Conservation (phyloP, 1,140 invertebrate species). For the Zaprionus camerounensis region DNA sequence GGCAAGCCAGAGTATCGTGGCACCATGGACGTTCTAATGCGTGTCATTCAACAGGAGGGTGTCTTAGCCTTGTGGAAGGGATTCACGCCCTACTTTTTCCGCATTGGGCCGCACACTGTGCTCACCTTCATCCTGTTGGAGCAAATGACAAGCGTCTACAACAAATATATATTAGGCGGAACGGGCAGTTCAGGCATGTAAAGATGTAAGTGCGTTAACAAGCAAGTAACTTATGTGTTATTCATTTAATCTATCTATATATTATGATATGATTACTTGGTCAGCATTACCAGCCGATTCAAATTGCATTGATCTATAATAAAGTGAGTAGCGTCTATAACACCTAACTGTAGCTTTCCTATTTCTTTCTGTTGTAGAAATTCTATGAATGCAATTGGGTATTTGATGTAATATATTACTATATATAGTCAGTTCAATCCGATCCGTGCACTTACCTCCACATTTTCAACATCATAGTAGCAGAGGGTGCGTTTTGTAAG, state of each 20-base stretch:
- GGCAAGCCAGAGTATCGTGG: slow-evolving; percentile 97
- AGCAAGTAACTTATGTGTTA: no score
- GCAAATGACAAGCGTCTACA: slow-evolving; percentile 93
- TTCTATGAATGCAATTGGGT: no score
- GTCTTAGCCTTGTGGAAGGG: slow-evolving; percentile 99
- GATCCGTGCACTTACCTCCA: slow-evolving; percentile 87
- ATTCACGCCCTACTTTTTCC: slow-evolving; percentile 98
- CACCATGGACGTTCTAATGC: slow-evolving; percentile 93
- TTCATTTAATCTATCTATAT: no score
- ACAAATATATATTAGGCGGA: slow-evolving; percentile 68
- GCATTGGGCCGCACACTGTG: slow-evolving; percentile 98
- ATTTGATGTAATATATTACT: neutral
- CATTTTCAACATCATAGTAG: slow-evolving; percentile 91
- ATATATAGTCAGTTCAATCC: neutral
- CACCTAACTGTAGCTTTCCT: no score
- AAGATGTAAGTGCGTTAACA: slow-evolving; percentile 4
- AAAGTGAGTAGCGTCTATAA: no score
- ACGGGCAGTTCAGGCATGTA: slow-evolving; percentile 59
- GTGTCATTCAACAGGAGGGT: slow-evolving; percentile 95
- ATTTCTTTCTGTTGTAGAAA: no score
- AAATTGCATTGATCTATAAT: no score
- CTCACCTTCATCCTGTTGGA: slow-evolving; percentile 99
- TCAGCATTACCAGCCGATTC: no score
- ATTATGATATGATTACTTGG: no score
- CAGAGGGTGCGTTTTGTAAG: slow-evolving; percentile 89